Evolutionary conservation across 2,113 vertebrate species (phyloP).

Genomic region (Scopus umbretta): DNA sequence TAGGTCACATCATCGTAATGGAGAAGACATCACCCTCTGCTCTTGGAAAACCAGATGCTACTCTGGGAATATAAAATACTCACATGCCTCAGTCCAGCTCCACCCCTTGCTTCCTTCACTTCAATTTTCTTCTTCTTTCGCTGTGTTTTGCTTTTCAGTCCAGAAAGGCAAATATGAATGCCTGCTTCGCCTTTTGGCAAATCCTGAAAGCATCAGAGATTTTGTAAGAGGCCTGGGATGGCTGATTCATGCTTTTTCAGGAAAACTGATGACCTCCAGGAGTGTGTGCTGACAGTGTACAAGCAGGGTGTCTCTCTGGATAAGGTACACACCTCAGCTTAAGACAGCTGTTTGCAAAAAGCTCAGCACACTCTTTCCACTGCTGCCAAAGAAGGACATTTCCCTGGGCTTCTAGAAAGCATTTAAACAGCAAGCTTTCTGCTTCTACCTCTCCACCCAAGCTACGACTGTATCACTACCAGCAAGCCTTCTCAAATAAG

Average conservation of each 20-base stretch:
- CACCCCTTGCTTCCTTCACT: neutral
- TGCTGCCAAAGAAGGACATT: neutral
- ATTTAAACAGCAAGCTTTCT: neutral
- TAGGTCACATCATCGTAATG: neutral
- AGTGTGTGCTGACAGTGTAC: neutral
- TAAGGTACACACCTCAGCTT: neutral
- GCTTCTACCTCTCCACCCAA: neutral
- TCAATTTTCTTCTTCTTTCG: constrained; percentile 31
- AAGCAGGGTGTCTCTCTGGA: neutral
- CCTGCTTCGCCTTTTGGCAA: constrained; percentile 17
- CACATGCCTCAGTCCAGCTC: neutral
- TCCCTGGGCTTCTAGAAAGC: neutral
- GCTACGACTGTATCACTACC: neutral
- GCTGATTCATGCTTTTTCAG: neutral
- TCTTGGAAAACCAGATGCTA: neutral
- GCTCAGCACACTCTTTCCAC: neutral
- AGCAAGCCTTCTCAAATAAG: neutral
- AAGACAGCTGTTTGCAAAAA: neutral
- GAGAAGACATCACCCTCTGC: neutral
- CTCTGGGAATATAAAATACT: constrained; percentile 23
- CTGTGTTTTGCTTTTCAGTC: neutral
- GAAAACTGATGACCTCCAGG: neutral
- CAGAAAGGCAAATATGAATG: constrained; percentile 23
- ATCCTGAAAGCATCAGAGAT: constrained; percentile 23
- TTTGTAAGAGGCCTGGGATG: neutral